Evolutionary conservation across 2,113 vertebrate genomes (phyloP).

Genomic region (Triplophysa tibetana): DNA sequence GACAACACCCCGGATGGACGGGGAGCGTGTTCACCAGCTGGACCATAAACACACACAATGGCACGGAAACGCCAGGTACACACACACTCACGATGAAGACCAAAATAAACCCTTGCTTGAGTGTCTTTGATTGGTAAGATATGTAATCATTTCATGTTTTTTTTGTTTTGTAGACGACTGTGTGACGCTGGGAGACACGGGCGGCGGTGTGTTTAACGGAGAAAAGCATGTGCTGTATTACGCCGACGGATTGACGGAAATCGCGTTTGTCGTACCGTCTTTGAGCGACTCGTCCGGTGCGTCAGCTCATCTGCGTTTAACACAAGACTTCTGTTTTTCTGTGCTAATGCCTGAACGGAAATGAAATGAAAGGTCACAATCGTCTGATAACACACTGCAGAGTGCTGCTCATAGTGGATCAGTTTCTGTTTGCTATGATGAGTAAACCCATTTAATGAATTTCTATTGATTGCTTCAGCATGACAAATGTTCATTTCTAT

Average conservation of each 20-base stretch:
- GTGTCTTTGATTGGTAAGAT: too few species aligned
- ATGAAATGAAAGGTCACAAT: neutral
- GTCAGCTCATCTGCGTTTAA: constrained; percentile 37
- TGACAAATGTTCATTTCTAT: neutral
- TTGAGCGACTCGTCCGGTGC: constrained; percentile 80
- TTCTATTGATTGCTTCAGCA: neutral
- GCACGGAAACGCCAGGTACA: constrained; percentile 68
- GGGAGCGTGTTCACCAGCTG: constrained; percentile 87
- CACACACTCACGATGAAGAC: constrained; percentile 41
- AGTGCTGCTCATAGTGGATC: neutral
- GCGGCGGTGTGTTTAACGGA: constrained; percentile 85
- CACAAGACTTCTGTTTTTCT: neutral
- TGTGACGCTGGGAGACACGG: constrained; percentile 73
- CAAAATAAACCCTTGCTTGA: neutral
- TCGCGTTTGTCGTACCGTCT: constrained; percentile 87
- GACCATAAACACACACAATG: constrained; percentile 79
- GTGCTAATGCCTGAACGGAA: constrained; percentile 12
- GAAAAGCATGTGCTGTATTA: constrained; percentile 87
- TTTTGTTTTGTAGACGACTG: constrained; percentile 74
- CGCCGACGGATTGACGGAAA: constrained; percentile 86
- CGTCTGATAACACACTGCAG: neutral
- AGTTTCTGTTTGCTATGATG: neutral
- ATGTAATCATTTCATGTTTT: neutral
- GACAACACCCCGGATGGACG: constrained; percentile 86
- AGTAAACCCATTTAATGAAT: neutral